A percentile compares a stretch with the other conserved stretches of the same genome.
These are phyloP conservation scores for Botia almorhae DNA, from an alignment of 2,797 vertebrate species.

Conservation along the genomic window DNA sequence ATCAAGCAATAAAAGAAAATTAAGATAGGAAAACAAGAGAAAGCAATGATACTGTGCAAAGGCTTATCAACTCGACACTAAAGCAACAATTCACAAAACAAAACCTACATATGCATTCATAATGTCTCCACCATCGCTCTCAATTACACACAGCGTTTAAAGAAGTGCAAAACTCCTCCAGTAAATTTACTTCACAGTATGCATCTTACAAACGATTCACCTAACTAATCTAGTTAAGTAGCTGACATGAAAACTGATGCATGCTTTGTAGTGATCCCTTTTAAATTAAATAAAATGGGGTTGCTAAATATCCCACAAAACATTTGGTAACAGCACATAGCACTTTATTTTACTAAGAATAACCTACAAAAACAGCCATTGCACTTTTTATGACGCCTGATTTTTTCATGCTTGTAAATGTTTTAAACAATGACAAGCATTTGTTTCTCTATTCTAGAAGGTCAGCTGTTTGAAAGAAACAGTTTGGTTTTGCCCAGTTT, in stretches of 20 bases:
- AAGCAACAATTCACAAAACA: conserved; percentile 42
- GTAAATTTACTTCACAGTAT: conserved; percentile 20
- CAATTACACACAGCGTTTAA: neutral
- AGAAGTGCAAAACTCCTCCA: neutral
- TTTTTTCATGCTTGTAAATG: neutral
- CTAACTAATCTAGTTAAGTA: neutral
- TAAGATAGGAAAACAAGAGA: conserved; percentile 45
- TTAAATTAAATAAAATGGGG: neutral
- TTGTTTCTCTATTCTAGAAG: neutral
- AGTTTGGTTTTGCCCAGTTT: neutral
- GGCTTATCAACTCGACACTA: conserved; percentile 50
- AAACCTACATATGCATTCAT: conserved; percentile 48
- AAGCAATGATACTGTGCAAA: conserved; percentile 39
- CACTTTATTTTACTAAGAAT: neutral
- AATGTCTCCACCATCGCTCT: neutral
- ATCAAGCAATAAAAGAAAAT: no score
- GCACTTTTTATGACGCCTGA: neutral
- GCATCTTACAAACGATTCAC: neutral
- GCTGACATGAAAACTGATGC: neutral
- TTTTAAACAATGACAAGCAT: conserved; percentile 1
- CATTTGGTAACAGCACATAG: conserved; percentile 13
- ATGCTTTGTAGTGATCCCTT: conserved; percentile 25
- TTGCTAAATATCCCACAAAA: neutral
- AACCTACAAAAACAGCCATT: neutral
- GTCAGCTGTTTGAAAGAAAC: neutral